phyloP scores from a whole-genome alignment of 2,888 invertebrate species.

The Lycia hirtaria region DNA sequence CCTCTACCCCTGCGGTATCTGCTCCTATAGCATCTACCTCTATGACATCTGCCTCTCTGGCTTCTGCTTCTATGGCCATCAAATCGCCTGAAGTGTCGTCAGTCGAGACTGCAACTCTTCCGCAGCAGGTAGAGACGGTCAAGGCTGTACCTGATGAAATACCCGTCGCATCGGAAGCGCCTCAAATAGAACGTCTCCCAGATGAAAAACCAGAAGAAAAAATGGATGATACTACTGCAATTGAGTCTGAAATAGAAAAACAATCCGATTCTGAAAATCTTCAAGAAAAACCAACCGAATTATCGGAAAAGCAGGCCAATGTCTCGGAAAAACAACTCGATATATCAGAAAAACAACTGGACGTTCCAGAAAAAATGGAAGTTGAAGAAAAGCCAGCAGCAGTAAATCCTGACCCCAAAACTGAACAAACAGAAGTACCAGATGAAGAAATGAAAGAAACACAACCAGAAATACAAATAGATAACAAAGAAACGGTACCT shows the following conservation, averaged over 20 bases:
- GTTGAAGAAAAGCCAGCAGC: constrained; percentile 26
- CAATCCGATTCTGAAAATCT: background rate
- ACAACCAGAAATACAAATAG: constrained; percentile 20
- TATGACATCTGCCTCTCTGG: constrained; percentile 60
- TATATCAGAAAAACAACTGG: constrained; percentile 18
- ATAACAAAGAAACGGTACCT: constrained; percentile 30
- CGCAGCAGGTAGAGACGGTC: constrained; percentile 65
- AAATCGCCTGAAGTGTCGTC: constrained; percentile 66
- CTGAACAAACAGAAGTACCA: constrained; percentile 26
- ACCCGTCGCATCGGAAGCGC: constrained; percentile 56
- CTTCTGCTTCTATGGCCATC: constrained; percentile 58
- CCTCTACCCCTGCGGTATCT: constrained; percentile 61
- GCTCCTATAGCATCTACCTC: constrained; percentile 63
- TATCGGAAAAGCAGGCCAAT: no score
- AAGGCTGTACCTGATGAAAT: constrained; percentile 62
- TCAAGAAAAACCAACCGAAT: background rate
- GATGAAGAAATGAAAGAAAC: constrained; percentile 34
- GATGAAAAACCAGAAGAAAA: constrained; percentile 36
- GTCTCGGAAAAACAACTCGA: background rate
- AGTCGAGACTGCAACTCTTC: constrained; percentile 65
- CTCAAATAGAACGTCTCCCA: constrained; percentile 42
- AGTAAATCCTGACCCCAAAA: constrained; percentile 30
- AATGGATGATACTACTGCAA: constrained; percentile 34
- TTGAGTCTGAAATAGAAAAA: constrained; percentile 18
- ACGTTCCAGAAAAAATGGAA: constrained; percentile 37